Conservation (phyloP, 2,797 vertebrate genomes). For the Coendou prehensilis region DNA sequence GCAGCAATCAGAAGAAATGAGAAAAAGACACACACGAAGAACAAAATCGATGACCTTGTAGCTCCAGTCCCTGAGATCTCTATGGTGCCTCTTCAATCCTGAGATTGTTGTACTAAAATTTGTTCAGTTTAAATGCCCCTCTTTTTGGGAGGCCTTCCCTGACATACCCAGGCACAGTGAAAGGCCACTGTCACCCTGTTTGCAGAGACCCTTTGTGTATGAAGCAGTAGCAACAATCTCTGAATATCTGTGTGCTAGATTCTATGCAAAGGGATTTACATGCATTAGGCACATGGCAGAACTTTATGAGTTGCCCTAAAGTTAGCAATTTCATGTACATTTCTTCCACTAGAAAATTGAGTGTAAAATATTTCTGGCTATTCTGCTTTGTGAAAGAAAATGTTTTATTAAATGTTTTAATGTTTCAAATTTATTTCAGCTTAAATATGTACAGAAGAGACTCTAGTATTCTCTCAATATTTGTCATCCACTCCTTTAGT, state of each 20-base stretch:
- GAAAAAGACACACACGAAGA: neutral
- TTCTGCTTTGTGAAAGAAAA: slow-evolving; percentile 51
- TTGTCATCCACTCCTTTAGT: neutral
- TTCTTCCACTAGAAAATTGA: slow-evolving; percentile 43
- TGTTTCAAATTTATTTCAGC: slow-evolving; percentile 41
- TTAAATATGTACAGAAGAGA: neutral
- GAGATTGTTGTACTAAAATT: neutral
- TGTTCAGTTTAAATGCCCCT: neutral
- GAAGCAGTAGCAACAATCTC: neutral
- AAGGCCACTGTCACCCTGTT: neutral
- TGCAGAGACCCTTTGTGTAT: neutral
- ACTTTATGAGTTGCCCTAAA: neutral
- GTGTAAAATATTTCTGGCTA: neutral
- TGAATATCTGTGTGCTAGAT: neutral
- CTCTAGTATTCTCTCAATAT: neutral
- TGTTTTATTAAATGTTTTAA: neutral
- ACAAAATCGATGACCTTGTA: neutral
- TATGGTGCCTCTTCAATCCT: neutral
- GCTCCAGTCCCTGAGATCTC: neutral
- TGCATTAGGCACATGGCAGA: neutral
- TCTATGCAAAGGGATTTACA: neutral
- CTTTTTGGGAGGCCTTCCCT: neutral
- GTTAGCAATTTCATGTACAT: neutral
- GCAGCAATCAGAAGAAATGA: neutral
- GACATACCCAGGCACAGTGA: neutral